Percentiles rank a stretch among this genome's conserved stretches.
These are phyloP conservation scores for Ammospiza nelsoni DNA, from an alignment of 2,113 vertebrate genomes.

Conservation along the genomic window DNA sequence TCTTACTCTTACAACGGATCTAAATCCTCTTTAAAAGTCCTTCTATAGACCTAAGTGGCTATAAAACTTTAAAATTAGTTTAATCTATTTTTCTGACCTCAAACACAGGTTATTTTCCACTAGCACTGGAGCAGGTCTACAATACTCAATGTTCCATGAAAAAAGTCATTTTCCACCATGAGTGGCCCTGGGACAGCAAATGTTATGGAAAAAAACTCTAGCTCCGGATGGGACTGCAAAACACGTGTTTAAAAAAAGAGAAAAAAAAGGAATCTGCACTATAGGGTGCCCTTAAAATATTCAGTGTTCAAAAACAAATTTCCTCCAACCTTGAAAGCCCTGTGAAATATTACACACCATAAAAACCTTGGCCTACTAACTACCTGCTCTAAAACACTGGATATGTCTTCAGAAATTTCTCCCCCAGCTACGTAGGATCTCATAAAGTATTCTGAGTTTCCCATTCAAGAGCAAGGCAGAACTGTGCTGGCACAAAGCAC, in stretches of 20 bases:
- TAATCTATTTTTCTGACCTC: conserved; percentile 74
- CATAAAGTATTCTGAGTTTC: conserved; percentile 46
- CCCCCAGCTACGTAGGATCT: conserved; percentile 38
- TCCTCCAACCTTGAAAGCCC: conserved; percentile 70
- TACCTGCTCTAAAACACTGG: conserved; percentile 46
- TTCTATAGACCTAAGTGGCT: conserved; percentile 36
- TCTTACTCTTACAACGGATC: neutral
- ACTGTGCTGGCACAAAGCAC: conserved; percentile 11
- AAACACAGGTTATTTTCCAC: conserved; percentile 68
- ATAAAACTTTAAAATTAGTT: conserved; percentile 67
- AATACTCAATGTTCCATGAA: conserved; percentile 45
- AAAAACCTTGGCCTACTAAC: conserved; percentile 67
- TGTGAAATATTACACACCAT: conserved; percentile 70
- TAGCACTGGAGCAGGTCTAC: conserved; percentile 52
- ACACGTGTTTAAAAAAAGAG: neutral
- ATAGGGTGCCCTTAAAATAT: conserved; percentile 67
- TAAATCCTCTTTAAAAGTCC: conserved; percentile 29
- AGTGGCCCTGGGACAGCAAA: conserved; percentile 65
- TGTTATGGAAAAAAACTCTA: conserved; percentile 53
- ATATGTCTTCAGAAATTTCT: conserved; percentile 40
- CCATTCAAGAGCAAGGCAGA: conserved; percentile 18
- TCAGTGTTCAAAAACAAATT: conserved; percentile 74
- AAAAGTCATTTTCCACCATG: conserved; percentile 57
- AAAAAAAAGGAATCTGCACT: neutral
- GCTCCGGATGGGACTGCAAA: conserved; percentile 54